Evolutionary conservation across 1,140 invertebrate species (phyloP).

Genomic region (Platyscapa corneri): DNA sequence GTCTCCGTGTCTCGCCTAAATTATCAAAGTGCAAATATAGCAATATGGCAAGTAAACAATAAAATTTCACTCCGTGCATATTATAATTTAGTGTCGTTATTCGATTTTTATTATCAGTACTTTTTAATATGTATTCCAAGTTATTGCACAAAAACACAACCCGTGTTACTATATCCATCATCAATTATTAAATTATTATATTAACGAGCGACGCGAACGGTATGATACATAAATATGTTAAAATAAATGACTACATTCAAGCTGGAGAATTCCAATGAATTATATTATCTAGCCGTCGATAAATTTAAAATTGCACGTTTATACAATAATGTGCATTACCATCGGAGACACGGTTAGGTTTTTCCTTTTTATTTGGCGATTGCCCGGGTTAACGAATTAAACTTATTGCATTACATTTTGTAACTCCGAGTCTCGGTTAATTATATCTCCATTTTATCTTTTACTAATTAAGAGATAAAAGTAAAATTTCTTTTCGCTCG

Average conservation of each 20-base stretch:
- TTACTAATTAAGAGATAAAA: background rate
- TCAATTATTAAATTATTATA: too few species aligned
- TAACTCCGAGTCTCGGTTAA: background rate
- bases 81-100: background rate
- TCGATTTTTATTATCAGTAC: background rate
- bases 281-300: too few species aligned
- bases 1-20: background rate
- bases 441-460: background rate
- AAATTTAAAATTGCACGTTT: too few species aligned
- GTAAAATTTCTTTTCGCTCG: background rate
- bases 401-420: background rate
- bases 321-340: too few species aligned
- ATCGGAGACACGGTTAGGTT: too few species aligned
- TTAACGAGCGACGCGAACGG: too few species aligned
- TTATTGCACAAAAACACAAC: background rate
- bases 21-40: background rate
- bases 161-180: too few species aligned
- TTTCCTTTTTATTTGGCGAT: too few species aligned
- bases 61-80: background rate
- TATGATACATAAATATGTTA: too few species aligned
- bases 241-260: too few species aligned
- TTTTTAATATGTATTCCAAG: background rate
- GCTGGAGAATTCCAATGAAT: too few species aligned
- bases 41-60: background rate
- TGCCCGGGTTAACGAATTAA: too few species aligned